These are phyloP conservation scores for Etheostoma perlongum DNA, from an alignment of 2,797 vertebrate genomes.

Conservation along the genomic window DNA sequence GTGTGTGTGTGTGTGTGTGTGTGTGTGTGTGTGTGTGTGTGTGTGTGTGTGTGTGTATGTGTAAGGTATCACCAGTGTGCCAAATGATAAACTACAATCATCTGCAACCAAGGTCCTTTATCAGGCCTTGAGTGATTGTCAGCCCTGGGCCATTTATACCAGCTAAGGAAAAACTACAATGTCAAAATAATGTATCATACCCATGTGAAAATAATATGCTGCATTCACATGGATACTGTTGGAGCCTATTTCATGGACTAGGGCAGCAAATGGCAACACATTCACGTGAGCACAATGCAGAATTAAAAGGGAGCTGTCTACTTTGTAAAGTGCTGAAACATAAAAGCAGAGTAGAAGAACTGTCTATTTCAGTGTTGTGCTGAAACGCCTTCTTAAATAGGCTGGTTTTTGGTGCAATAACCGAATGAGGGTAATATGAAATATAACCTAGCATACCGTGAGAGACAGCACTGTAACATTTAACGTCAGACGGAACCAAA, in stretches of 20 bases:
- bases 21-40: background rate
- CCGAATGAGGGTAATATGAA: background rate
- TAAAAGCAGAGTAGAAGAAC: conserved; percentile 28
- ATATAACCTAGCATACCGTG: background rate
- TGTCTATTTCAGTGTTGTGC: conserved; percentile 51
- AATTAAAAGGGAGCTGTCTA: conserved; percentile 45
- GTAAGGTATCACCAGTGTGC: too few relatives aligned
- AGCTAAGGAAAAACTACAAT: conserved; percentile 26
- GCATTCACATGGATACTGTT: conserved; percentile 3
- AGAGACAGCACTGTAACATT: background rate
- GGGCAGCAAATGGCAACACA: conserved; percentile 6
- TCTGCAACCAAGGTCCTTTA: conserved; percentile 7
- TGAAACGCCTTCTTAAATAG: conserved; percentile 35
- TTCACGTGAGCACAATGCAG: conserved; percentile 21
- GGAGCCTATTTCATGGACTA: conserved; percentile 5
- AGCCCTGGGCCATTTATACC: background rate
- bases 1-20: background rate
- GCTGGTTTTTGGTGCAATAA: conserved; percentile 14
- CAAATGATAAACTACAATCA: background rate
- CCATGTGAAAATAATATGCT: conserved; percentile 1
- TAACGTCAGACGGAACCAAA: background rate
- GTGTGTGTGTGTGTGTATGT: background rate
- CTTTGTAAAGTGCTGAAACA: conserved; percentile 53
- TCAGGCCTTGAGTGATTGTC: conserved; percentile 4
- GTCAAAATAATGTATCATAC: conserved; percentile 36